A percentile compares a stretch with the other conserved stretches of the same genome.
These are phyloP conservation scores for Pteromalus puparum DNA, from an alignment of 1,140 invertebrate species.

Conservation along the genomic window DNA sequence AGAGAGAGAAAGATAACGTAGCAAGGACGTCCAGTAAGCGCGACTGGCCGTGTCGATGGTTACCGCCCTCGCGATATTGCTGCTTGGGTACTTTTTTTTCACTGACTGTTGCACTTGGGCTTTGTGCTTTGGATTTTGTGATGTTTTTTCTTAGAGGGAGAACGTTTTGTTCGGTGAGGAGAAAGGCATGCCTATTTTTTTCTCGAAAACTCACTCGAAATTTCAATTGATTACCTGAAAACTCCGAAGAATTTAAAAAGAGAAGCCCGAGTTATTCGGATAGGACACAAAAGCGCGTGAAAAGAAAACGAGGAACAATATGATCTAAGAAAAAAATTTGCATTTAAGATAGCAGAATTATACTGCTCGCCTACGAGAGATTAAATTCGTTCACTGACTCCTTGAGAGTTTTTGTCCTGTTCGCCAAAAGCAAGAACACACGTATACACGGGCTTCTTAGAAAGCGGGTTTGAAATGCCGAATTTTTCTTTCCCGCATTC, in stretches of 20 bases:
- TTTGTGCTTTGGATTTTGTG: not conserved
- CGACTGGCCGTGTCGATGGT: not conserved
- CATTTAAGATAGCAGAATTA: not conserved
- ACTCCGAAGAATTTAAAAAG: too few relatives aligned
- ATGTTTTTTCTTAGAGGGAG: not conserved
- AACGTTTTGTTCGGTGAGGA: not conserved
- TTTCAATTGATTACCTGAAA: too few relatives aligned
- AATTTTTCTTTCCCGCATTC: not conserved
- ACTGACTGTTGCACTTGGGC: not conserved
- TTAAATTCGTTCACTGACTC: not conserved
- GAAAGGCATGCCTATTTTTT: not conserved
- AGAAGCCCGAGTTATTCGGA: too few relatives aligned
- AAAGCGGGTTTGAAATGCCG: not conserved
- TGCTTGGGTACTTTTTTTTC: not conserved
- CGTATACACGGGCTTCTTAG: not conserved
- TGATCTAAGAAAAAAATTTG: not conserved
- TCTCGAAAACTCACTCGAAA: too few relatives aligned
- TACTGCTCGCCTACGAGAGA: not conserved
- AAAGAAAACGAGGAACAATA: not conserved
- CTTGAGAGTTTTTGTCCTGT: not conserved
- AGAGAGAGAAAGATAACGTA: slow-evolving; percentile 67
- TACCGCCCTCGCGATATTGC: slow-evolving; percentile 33
- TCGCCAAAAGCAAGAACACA: too few relatives aligned
- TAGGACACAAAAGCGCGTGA: too few relatives aligned
- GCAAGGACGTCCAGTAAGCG: slow-evolving; percentile 73